Base-by-base conservation (phyloP, 1,140 invertebrate genomes). In the Papilio aristodemus region DNA sequence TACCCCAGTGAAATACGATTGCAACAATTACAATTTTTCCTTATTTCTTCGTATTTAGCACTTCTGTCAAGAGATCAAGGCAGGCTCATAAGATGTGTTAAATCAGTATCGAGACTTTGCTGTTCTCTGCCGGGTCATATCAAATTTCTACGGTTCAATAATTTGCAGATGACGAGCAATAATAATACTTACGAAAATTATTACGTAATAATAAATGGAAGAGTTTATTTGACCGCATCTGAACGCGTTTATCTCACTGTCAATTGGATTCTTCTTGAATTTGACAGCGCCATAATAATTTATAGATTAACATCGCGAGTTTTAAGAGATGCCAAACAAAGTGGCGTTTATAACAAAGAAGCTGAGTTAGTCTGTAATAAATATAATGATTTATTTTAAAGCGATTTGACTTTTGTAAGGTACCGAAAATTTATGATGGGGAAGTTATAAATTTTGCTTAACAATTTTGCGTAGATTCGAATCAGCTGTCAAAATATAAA, bases 371-470 rank as follows among this genome's bases (percentile, higher is more conserved):
- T n/a, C 17, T 32, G 22, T 39, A 39, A n/a, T 60, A 38, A 60
- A 60, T 25, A 14, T 22, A n/a, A 19, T 25, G 22, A 43, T 27
- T 64, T n/a, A 64, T 64, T 64, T 64, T 39, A 25, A 41, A 14
- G 22, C 22, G 19, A 4, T 25, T 37, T 41, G 27, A 64, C 17
- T 25, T 25, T 41, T 39, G 17, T 22, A 25, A 36, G 9, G 7
- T 39, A 62, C 37, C 7, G 13, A 32, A 32, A 32, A 64, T 64
- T 64, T 64, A 64, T 41, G 39, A 63, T 22, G 11, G 62, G 62
- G 62, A 64, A 64, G 62, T 43, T 27, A 39, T 64, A 43, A 64
- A 64, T 64, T 63, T 19, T 63, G 22, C 27, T 64, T 64, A 64
- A 43, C 39, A 43, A 38, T 43, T 64, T 43, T 64, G 10, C 39